A percentile compares a stretch with the other conserved stretches of the same genome.
Conservation (phyloP, 2,888 invertebrate genomes). For the Pristionchus arcanus region DNA sequence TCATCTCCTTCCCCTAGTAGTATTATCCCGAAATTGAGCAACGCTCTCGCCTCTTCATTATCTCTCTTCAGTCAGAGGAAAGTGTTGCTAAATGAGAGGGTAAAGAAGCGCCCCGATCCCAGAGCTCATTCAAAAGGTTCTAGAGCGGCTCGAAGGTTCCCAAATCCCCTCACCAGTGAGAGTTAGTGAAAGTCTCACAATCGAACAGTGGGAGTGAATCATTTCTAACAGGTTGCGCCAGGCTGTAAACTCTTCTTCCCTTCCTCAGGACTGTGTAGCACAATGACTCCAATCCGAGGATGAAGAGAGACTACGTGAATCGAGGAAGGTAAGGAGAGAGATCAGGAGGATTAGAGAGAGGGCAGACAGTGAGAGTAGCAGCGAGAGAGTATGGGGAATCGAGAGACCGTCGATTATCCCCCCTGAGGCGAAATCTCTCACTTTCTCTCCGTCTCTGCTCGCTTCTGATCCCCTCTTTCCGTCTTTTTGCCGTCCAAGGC, state of each 20-base stretch:
- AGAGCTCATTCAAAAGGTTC: not conserved
- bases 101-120: not conserved
- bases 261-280: slow-evolving; percentile 22
- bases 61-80: too few species aligned
- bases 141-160: not conserved
- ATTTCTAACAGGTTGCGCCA: slow-evolving; percentile 24
- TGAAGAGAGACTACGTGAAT: not conserved
- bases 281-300: not conserved
- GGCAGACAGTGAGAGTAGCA: not conserved
- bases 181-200: slow-evolving; percentile 14
- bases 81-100: too few species aligned
- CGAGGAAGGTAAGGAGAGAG: not conserved
- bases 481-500: slow-evolving; percentile 43
- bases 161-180: not conserved
- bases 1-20: not conserved
- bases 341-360: slow-evolving; percentile 29
- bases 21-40: not conserved
- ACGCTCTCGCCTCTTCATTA: too few species aligned
- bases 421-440: not conserved
- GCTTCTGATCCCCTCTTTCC: slow-evolving; percentile 30
- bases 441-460: not conserved
- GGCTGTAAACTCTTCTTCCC: slow-evolving; percentile 8
- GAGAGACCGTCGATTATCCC: not conserved
- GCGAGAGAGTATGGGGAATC: not conserved
- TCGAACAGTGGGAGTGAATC: slow-evolving; percentile 19